These are phyloP conservation scores for Aurelia coerulea DNA, from an alignment of 30 jellyfish, hydroid and myxozoan genomes.

Conservation along the genomic window DNA sequence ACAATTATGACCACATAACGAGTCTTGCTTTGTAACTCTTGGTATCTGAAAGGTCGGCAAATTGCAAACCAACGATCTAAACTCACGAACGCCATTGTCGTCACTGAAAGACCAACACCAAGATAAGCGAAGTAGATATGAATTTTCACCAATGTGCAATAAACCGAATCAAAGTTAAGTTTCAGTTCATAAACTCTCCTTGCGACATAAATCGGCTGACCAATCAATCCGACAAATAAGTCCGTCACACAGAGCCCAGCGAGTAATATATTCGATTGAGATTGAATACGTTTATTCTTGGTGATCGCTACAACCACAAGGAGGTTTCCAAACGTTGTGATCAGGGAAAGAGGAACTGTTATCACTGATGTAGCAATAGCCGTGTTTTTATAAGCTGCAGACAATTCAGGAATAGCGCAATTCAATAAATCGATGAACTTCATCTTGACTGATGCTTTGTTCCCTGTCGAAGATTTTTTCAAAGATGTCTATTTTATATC, in stretches of 20 bases:
- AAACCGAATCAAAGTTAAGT: background rate
- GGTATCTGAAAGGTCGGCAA: slow-evolving; percentile 67
- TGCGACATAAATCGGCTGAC: slow-evolving; percentile 69
- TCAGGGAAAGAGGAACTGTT: slow-evolving; percentile 28
- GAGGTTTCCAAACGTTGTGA: slow-evolving; percentile 57
- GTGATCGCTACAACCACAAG: slow-evolving; percentile 34
- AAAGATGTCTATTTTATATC: too few relatives aligned
- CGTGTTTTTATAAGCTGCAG: slow-evolving; percentile 7
- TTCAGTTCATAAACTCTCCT: slow-evolving; percentile 35
- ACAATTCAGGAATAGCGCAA: slow-evolving; percentile 25
- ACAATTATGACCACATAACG: slow-evolving; percentile 11
- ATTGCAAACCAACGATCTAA: slow-evolving; percentile 81
- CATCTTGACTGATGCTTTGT: background rate
- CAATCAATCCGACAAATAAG: slow-evolving; percentile 59
- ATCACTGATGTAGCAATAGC: slow-evolving; percentile 36
- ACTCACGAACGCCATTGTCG: slow-evolving; percentile 70
- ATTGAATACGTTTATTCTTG: slow-evolving; percentile 37
- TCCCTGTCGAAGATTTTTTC: too few relatives aligned
- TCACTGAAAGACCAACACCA: slow-evolving; percentile 69
- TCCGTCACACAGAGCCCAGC: slow-evolving; percentile 71
- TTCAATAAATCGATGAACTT: slow-evolving; percentile 1
- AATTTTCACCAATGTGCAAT: slow-evolving; percentile 40
- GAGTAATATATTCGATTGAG: slow-evolving; percentile 52
- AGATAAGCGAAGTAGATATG: slow-evolving; percentile 58
- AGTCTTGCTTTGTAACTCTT: slow-evolving; percentile 31